Conservation (phyloP, 2,888 invertebrate species). For the Sarcophaga caerulescens region DNA sequence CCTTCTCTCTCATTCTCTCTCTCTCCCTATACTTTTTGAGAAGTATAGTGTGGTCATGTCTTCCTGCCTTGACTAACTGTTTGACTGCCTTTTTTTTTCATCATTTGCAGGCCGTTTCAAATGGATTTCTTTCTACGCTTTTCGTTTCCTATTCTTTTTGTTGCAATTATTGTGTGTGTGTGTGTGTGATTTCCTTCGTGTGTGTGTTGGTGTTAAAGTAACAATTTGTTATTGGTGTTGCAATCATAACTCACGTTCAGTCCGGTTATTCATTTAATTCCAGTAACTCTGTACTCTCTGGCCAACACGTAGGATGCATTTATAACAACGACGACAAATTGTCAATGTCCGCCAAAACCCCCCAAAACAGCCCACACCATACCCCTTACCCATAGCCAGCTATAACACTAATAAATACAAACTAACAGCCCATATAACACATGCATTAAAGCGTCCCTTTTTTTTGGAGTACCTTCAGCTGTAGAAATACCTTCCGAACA, state of each 20-base stretch:
- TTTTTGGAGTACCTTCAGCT: too few species aligned
- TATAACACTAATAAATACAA: too few species aligned
- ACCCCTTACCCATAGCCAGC: too few species aligned
- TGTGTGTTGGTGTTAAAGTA: slow-evolving; percentile 48
- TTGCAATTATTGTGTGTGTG: neutral
- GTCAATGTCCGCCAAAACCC: slow-evolving; percentile 66
- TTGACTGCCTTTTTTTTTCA: slow-evolving; percentile 3
- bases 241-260: slow-evolving; percentile 68
- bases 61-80: neutral
- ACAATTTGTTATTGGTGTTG: slow-evolving; percentile 68
- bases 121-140: slow-evolving; percentile 6
- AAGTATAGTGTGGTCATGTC: slow-evolving; percentile 37
- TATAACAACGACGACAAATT: slow-evolving; percentile 69
- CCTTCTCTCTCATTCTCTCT: neutral
- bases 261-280: slow-evolving; percentile 63
- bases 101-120: neutral
- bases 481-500: too few species aligned
- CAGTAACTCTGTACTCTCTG: slow-evolving; percentile 50
- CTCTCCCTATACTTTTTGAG: neutral
- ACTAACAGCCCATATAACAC: too few species aligned
- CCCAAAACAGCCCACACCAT: neutral
- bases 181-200: neutral
- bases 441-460: too few species aligned
- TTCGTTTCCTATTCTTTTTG: neutral
- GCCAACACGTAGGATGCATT: slow-evolving; percentile 67